phyloP scores from a whole-genome alignment of 2,797 vertebrate species.

The Champsocephalus gunnari region DNA sequence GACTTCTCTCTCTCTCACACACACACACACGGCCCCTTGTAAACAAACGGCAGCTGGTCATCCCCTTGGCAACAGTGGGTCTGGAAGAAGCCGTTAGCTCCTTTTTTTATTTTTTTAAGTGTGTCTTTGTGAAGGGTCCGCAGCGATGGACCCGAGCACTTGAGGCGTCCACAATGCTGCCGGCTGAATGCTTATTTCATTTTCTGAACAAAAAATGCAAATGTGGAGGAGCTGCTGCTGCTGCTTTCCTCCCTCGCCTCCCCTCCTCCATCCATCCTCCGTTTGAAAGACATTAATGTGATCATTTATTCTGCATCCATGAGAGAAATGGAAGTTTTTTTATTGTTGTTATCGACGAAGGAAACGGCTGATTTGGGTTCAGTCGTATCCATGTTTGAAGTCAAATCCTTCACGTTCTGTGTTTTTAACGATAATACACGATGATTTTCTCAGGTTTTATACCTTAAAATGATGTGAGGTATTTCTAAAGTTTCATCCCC shows the following conservation, averaged over 20 bases:
- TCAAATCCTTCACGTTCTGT: background rate
- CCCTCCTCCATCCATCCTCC: constrained; percentile 5
- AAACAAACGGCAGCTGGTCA: constrained; percentile 85
- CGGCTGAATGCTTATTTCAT: constrained; percentile 84
- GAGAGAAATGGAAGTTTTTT: constrained; percentile 37
- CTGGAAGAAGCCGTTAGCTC: constrained; percentile 76
- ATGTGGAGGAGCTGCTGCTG: constrained; percentile 50
- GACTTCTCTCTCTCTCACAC: too few relatives aligned
- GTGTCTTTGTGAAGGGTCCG: constrained; percentile 80
- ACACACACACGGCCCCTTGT: constrained; percentile 43
- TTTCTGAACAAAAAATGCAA: constrained; percentile 81
- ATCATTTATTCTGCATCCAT: constrained; percentile 45
- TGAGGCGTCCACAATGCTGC: constrained; percentile 79
- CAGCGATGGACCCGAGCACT: constrained; percentile 76
- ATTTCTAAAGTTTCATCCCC: background rate
- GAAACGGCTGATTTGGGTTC: constrained; percentile 25
- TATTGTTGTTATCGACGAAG: background rate
- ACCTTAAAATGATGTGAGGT: background rate
- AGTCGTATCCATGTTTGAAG: constrained; percentile 26
- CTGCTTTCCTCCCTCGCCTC: background rate
- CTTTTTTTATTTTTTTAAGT: constrained; percentile 62
- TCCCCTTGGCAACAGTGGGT: constrained; percentile 83
- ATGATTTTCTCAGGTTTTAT: constrained; percentile 8
- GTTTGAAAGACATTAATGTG: constrained; percentile 53
- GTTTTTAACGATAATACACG: constrained; percentile 1